Conservation (phyloP, 2,113 vertebrate species). For the Riparia riparia region DNA sequence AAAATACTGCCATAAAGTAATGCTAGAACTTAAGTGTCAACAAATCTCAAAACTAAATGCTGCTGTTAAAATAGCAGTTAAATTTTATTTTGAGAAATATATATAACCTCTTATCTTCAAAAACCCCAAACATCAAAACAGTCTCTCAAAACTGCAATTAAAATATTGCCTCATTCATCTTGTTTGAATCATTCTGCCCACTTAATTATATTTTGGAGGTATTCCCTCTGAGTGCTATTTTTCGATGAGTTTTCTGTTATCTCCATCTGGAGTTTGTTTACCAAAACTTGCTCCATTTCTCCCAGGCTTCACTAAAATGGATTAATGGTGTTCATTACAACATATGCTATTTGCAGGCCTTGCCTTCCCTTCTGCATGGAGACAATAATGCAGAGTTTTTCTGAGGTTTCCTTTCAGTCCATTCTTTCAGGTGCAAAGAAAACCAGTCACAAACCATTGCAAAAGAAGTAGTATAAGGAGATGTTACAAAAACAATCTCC, state of each 20-base stretch:
- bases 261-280: conserved; percentile 16
- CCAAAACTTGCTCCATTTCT: background rate
- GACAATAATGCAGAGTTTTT: background rate
- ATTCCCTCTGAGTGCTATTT: background rate
- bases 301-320: background rate
- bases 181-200: background rate
- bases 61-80: background rate
- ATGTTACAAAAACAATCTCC: background rate
- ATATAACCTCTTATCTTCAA: background rate
- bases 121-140: background rate
- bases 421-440: background rate
- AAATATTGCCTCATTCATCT: background rate
- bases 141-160: background rate
- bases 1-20: background rate
- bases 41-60: background rate
- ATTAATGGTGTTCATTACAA: background rate
- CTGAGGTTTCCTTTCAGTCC: background rate
- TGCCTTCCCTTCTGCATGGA: background rate
- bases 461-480: background rate
- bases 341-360: background rate
- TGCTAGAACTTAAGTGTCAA: background rate
- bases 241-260: background rate
- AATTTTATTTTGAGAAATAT: background rate
- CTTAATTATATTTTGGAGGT: conserved; percentile 10
- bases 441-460: background rate